Percentiles rank a stretch among this genome's conserved stretches.
phyloP scores from a whole-genome alignment of 2,113 vertebrate species.

The Ia io region DNA sequence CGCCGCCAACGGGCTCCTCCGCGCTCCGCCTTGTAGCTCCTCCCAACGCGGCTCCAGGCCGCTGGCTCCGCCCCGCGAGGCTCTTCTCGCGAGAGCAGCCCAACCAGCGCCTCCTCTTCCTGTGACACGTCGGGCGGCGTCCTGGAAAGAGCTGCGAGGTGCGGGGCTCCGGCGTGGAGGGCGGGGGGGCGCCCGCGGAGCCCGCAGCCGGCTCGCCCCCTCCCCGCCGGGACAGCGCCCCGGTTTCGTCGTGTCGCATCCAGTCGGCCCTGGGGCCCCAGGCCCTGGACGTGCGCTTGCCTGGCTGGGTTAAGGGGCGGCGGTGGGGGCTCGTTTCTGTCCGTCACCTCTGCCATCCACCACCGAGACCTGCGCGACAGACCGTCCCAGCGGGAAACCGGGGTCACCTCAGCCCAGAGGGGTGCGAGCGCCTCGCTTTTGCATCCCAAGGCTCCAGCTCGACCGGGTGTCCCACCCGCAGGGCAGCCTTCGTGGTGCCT shows the following conservation, averaged over 20 bases:
- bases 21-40: background rate
- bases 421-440: too few species aligned
- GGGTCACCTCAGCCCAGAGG: background rate
- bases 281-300: too few species aligned
- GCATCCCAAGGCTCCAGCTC: background rate
- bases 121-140: too few species aligned
- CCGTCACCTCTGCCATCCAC: background rate
- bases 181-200: accelerated
- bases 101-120: accelerated
- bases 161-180: accelerated
- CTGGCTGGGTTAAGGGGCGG: too few species aligned
- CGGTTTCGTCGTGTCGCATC: background rate
- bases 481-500: background rate
- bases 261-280: background rate
- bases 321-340: background rate
- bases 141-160: accelerated
- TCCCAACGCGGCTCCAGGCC: background rate
- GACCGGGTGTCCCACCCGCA: background rate
- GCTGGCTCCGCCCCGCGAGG: accelerated
- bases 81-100: background rate
- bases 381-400: background rate
- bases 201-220: too few species aligned
- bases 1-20: accelerated
- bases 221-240: accelerated
- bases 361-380: background rate